Evolutionary conservation across 1,140 invertebrate species (phyloP), one percentile per base, ranked within the genome.

Genomic region (Eciton burchellii): DNA sequence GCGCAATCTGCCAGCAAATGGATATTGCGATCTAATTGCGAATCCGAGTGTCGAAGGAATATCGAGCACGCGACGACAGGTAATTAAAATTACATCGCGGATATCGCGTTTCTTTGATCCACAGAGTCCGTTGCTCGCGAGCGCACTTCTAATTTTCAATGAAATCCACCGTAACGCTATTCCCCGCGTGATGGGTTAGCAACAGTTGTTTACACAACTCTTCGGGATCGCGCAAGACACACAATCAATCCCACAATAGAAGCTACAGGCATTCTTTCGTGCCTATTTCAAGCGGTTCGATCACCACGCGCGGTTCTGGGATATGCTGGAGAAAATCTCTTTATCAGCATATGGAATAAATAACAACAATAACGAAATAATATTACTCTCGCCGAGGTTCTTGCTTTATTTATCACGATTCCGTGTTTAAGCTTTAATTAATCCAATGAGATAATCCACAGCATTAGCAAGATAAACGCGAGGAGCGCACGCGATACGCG

Each of bases 101-200:
- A 62, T 47, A 74, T 73, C 24, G 11, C 24, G 57, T 74, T 62
- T 29, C 43, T 26, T 62, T 47, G 71, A 26, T 14, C 57, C 26
- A 9, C 24, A n/a, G 14, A 72, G 24, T 63, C 24, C 24, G 12
- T 6, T 5, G 21, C 41, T 6, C n/a, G 21, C n/a, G 14, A 6
- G n/a, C 16, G 43, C n/a, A 12, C 6, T 49, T 62, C 3, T 3
- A 63, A 8, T 49, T 3, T 0, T 5, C 49, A 43, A 74, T 74
- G 63, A 62, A 49, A 74, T 63, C 71, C 63, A 35, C 57, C 6
- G 6, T 62, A 62, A 62, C 49, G 72, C 72, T 74, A 52, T 74
- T 74, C 49, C 62, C 57, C 29, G 43, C 62, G n/a, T n/a, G n/a
- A n/a, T 35, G 19, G 19, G 12, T 74, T 26, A 63, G 26, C 12